Percentiles rank a stretch among this genome's conserved stretches.
phyloP scores from a whole-genome alignment of 2,888 invertebrate genomes.

The Trichacis sp. region DNA sequence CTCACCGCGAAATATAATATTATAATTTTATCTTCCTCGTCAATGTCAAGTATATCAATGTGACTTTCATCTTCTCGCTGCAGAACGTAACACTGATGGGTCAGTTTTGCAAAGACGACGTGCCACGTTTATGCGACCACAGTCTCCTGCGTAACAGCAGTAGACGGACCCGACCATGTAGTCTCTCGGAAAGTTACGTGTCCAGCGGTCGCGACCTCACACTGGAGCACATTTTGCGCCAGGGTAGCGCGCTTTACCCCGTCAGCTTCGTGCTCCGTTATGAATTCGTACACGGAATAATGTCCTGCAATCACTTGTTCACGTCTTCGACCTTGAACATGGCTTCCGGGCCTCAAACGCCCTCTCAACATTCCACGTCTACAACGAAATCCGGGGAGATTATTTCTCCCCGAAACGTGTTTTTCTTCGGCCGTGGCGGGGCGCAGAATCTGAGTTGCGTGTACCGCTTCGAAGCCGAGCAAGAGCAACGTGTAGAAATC shows the following conservation, averaged over 20 bases:
- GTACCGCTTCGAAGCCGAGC: conserved; percentile 80
- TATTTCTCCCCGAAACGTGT: conserved; percentile 83
- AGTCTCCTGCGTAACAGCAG: conserved; percentile 80
- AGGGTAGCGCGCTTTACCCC: conserved; percentile 84
- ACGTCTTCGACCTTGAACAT: conserved; percentile 48
- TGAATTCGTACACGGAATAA: conserved; percentile 80
- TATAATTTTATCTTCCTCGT: too few relatives aligned
- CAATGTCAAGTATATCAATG: too few relatives aligned
- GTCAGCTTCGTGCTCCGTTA: conserved; percentile 83
- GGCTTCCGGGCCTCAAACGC: conserved; percentile 30
- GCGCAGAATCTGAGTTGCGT: conserved; percentile 81
- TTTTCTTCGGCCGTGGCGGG: conserved; percentile 86
- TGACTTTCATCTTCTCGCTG: too few relatives aligned
- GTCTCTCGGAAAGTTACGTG: conserved; percentile 80
- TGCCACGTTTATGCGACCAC: conserved; percentile 81
- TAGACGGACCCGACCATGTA: conserved; percentile 79
- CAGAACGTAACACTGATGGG: conserved; percentile 73
- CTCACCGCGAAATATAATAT: too few relatives aligned
- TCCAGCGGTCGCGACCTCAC: conserved; percentile 82
- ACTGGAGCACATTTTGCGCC: conserved; percentile 80
- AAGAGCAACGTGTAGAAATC: conserved; percentile 78
- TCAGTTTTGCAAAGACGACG: conserved; percentile 82
- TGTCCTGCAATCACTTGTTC: conserved; percentile 65
- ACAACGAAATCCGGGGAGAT: conserved; percentile 72
- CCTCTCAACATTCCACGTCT: conserved; percentile 25